These are phyloP conservation scores for Microchirus variegatus DNA, from an alignment of 2,797 vertebrate genomes.

Conservation along the genomic window DNA sequence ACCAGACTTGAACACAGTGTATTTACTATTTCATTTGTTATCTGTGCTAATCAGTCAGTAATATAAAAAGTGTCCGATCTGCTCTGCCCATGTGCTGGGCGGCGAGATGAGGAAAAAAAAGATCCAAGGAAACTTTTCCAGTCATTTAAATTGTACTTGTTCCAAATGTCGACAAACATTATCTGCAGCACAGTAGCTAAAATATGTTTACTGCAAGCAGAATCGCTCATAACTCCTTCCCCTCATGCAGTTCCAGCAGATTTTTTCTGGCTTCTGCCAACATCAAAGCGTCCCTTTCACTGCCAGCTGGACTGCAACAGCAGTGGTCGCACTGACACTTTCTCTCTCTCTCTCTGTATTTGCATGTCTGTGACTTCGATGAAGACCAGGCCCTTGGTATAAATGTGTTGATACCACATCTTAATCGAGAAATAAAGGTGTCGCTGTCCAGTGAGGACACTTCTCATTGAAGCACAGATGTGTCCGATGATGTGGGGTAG, in stretches of 20 bases:
- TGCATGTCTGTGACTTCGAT: conserved; percentile 42
- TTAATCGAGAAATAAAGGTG: conserved; percentile 31
- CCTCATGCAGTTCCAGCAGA: conserved; percentile 62
- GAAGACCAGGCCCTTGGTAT: conserved; percentile 41
- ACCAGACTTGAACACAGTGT: conserved; percentile 2
- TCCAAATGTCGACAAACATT: conserved; percentile 40
- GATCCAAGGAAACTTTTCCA: conserved; percentile 10
- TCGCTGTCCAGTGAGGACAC: conserved; percentile 24
- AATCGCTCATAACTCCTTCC: conserved; percentile 45
- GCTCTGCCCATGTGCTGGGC: conserved; percentile 19
- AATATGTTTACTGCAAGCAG: conserved; percentile 55
- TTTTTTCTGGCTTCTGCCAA: conserved; percentile 48
- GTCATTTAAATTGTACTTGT: conserved; percentile 39
- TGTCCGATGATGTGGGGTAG: conserved; percentile 5
- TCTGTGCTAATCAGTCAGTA: conserved; percentile 9
- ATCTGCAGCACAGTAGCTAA: conserved; percentile 49
- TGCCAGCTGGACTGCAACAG: conserved; percentile 68
- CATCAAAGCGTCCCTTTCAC: conserved; percentile 64
- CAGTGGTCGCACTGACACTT: conserved; percentile 27
- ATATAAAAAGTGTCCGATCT: conserved; percentile 2
- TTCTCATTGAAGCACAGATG: conserved; percentile 9
- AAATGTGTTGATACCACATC: conserved; percentile 58
- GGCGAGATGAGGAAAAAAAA: neutral
- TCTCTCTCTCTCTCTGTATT: conserved; percentile 18
- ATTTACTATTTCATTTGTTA: conserved; percentile 14